Conservation (phyloP, 2,888 invertebrate species). For the Clunio marinus region DNA sequence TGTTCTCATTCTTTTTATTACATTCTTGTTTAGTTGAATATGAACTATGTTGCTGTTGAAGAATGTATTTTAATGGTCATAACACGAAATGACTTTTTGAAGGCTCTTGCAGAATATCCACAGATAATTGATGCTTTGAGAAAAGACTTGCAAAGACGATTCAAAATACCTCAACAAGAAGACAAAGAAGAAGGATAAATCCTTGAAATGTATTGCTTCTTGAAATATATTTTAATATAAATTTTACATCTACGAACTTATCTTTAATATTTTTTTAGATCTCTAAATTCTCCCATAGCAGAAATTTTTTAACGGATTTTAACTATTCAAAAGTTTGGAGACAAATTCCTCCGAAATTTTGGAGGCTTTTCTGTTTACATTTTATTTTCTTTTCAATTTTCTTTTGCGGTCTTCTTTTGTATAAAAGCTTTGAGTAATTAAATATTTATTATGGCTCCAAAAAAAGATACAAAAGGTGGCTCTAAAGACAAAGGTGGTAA, state of each 20-base stretch:
- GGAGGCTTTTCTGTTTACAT: too few relatives aligned
- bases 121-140: background rate
- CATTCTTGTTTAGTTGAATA: background rate
- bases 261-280: too few relatives aligned
- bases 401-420: background rate
- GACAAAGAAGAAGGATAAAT: too few relatives aligned
- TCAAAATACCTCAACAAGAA: background rate
- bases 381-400: background rate
- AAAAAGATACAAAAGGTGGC: constrained; percentile 61
- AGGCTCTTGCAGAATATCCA: background rate
- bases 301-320: too few relatives aligned
- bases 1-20: background rate
- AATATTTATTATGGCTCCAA: constrained; percentile 69
- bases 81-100: background rate
- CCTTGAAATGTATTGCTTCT: too few relatives aligned
- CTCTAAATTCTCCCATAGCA: too few relatives aligned
- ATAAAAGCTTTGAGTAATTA: too few relatives aligned
- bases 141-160: background rate
- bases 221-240: too few relatives aligned
- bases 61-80: background rate
- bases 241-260: too few relatives aligned
- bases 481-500: constrained; percentile 53
- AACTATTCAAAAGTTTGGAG: too few relatives aligned
- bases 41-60: constrained; percentile 23
- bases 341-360: too few relatives aligned